These are phyloP conservation scores for Ceriagrion tenellum DNA, from an alignment of 2,888 invertebrate genomes.

Conservation along the genomic window DNA sequence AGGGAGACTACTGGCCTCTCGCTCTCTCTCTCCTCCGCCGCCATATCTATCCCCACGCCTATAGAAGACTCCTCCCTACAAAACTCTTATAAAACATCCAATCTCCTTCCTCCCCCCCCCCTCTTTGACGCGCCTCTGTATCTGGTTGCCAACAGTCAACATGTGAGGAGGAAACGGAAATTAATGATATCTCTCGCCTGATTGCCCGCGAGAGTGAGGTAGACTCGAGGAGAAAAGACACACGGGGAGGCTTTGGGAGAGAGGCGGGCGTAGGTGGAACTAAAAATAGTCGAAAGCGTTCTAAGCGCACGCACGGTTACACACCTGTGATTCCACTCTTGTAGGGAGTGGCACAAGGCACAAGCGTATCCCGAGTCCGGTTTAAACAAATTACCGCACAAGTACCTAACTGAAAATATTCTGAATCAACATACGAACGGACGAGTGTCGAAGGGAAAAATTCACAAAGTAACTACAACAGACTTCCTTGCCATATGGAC, in stretches of 20 bases:
- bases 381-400: no score
- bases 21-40: background rate
- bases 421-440: no score
- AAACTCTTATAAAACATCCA: constrained; percentile 6
- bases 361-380: background rate
- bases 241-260: no score
- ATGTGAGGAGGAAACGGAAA: constrained; percentile 54
- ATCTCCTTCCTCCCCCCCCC: background rate
- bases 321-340: background rate
- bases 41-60: background rate
- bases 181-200: background rate
- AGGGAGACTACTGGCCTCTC: background rate
- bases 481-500: no score
- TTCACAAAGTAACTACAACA: no score
- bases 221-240: background rate
- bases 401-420: no score
- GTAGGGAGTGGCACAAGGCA: background rate
- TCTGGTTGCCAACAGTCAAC: constrained; percentile 50
- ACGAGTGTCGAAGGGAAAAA: no score
- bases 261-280: background rate
- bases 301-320: background rate
- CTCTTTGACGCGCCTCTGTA: background rate
- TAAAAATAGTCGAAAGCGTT: background rate
- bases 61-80: background rate
- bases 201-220: background rate